These are phyloP conservation scores for Anastrepha obliqua DNA, from an alignment of 1,140 invertebrate species.

Conservation along the genomic window DNA sequence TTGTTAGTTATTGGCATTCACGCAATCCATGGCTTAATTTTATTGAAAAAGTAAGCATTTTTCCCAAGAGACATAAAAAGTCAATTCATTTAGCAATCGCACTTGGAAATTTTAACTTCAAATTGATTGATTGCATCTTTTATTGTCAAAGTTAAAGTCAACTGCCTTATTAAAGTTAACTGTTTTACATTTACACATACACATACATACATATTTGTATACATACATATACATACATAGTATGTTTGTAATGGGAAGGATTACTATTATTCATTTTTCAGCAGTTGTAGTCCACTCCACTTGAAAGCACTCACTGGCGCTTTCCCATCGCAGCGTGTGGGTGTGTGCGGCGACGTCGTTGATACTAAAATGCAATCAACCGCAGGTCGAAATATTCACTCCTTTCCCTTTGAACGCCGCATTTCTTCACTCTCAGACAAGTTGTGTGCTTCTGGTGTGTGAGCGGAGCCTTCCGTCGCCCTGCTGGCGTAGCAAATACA, in stretches of 20 bases:
- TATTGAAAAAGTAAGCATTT: background rate
- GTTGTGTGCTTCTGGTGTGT: no score
- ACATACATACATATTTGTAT: background rate
- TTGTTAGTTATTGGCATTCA: no score
- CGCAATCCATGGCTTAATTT: no score
- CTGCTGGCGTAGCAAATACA: background rate
- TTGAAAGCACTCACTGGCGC: background rate
- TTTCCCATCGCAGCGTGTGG: no score
- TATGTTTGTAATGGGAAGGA: background rate
- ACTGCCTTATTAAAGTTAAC: no score
- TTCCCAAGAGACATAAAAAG: no score
- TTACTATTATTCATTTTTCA: background rate
- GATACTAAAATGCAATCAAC: background rate
- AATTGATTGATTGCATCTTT: background rate
- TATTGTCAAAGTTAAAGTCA: background rate
- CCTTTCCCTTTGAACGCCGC: background rate
- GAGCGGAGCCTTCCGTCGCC: background rate
- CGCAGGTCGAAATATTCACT: background rate
- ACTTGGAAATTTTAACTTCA: background rate
- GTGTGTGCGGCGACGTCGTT: background rate
- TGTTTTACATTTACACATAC: background rate
- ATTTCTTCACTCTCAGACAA: background rate
- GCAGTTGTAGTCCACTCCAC: background rate
- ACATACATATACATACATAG: background rate
- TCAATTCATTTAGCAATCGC: no score